Conservation (phyloP, 2,113 vertebrate species). For the Amphilophus citrinellus region DNA sequence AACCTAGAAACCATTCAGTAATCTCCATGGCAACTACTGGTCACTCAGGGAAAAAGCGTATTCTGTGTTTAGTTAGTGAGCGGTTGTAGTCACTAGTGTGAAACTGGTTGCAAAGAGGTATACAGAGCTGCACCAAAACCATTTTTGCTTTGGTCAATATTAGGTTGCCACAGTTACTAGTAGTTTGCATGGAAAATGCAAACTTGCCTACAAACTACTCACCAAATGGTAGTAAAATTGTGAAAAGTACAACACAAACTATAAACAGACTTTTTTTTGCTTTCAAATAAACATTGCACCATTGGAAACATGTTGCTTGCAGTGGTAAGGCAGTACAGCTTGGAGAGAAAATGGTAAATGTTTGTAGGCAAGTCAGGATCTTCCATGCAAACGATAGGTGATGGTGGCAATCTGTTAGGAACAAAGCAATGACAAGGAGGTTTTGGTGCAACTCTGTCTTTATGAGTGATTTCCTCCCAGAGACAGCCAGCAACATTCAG, state of each 20-base stretch:
- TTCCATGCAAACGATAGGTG: not conserved
- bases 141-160: not conserved
- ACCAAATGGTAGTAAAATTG: too few relatives aligned
- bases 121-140: not conserved
- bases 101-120: not conserved
- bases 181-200: not conserved
- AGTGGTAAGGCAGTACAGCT: not conserved
- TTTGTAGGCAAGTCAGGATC: not conserved
- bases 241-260: too few relatives aligned
- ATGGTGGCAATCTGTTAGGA: not conserved
- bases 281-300: not conserved
- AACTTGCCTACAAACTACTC: too few relatives aligned
- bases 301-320: not conserved
- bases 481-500: not conserved
- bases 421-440: not conserved
- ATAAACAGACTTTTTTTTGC: too few relatives aligned
- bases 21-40: too few relatives aligned
- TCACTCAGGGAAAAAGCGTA: too few relatives aligned
- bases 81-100: not conserved
- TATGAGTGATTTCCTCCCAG: not conserved
- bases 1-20: not conserved
- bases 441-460: not conserved
- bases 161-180: not conserved
- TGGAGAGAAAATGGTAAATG: rapidly evolving
- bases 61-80: not conserved